These are phyloP conservation scores for Myiagra hebetior DNA, from an alignment of 2,113 vertebrate genomes.

Conservation along the genomic window DNA sequence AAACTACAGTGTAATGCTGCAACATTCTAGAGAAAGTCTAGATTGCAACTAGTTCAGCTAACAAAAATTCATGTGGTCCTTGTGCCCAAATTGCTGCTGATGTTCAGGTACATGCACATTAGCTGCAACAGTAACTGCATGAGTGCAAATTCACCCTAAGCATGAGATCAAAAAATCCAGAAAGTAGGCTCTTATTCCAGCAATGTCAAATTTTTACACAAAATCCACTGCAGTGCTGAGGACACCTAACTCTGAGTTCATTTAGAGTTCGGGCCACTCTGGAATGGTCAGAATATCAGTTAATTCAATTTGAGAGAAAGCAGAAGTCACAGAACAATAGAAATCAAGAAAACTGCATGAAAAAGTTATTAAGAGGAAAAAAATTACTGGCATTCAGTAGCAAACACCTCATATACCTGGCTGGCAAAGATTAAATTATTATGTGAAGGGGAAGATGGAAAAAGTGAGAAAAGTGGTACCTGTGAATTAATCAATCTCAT, in stretches of 20 bases:
- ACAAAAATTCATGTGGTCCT: neutral
- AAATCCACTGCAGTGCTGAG: neutral
- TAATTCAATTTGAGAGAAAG: neutral
- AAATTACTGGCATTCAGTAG: neutral
- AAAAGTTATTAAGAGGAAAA: neutral
- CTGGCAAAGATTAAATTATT: neutral
- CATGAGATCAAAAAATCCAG: neutral
- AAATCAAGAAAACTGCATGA: neutral
- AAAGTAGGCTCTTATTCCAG: neutral
- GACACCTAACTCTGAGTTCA: neutral
- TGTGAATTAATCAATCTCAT: neutral
- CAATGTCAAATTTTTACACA: neutral
- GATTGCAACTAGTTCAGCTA: neutral
- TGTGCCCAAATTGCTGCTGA: neutral
- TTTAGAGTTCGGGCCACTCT: neutral
- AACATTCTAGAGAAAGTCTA: neutral
- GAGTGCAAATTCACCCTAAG: neutral
- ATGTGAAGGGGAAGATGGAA: neutral
- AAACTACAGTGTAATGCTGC: neutral
- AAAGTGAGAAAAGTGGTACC: neutral
- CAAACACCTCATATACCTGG: neutral
- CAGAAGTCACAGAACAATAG: neutral
- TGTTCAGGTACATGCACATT: neutral
- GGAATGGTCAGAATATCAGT: neutral
- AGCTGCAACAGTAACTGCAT: neutral